Base-by-base conservation (phyloP, 1,140 invertebrate species). In the Sarcophaga bullata region DNA sequence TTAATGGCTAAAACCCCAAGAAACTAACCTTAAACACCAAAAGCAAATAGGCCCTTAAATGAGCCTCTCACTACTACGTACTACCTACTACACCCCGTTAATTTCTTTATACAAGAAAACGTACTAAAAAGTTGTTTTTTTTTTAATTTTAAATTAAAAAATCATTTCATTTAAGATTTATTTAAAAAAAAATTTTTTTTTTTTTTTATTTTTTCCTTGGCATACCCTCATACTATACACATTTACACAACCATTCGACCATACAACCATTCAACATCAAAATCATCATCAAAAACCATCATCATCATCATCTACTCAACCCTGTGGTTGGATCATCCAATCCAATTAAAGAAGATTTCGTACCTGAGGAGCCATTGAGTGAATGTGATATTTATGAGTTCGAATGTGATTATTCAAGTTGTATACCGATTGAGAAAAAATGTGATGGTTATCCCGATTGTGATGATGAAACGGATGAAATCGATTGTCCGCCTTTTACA, bases 381-480 rank as follows among this genome's bases (percentile, higher is more conserved):
- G 84, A 85, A 82, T 90, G 88, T 82, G 86, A 86, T 82, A 84
- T 86, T n/a, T 84, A 86, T 81, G 86, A 89, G 82, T 88, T 90
- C 84, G 85, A 87, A 80, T 90, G 89, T 84, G 89, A 90, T 81
- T 84, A 85, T 73, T 86, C 86, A 73, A 90, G 88, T 80, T 92
- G 91, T 84, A 89, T 93, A 78, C 85, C 85, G n/a, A 90, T 91
- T 82, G 89, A 90, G 15, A 89, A 88, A 83, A 91, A 91, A 82
- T 97, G 96, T 90, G 93, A 97, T 89, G 92, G 92, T 80, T 88
- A 90, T 83, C 86, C 88, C 46, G 95, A 97, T 90, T 97, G 96
- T 91, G 89, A 92, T 54, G 93, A 94, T 90, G 92, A 91, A 50
- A 94, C 93, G 89, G 96, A 97, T 90, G 96, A 97, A 90, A 87